Base-by-base conservation (phyloP, 1,140 invertebrate species). In the Drosophila lowei region DNA sequence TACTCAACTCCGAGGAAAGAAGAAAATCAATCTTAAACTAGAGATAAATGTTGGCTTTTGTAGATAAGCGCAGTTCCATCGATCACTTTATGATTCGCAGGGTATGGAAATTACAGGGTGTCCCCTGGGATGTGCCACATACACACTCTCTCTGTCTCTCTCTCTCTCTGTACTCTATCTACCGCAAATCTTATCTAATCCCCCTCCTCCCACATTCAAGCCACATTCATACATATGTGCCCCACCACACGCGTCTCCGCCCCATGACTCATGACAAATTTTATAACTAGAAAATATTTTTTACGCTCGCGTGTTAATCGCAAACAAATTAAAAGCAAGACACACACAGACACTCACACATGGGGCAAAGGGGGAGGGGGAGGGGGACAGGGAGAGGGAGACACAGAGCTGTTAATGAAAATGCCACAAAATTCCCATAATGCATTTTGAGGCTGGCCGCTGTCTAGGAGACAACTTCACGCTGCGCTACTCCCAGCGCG, bases 381-480 rank as follows among this genome's bases (percentile, higher is more conserved):
- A 11, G 11, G 34, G 11, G 34, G 3, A 2, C 0, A 3, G 11
- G 34, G 11, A 0, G 30, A 34, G 34, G 5, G 34, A 3, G 8
- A 38, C 34, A 38, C 34, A 38, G 11, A 79, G 66, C 83, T 88
- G 83, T 89, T 88, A 88, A 88, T 88, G 85, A 89, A 89, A 88
- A 88, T 88, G 83, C 83, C 83, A 88, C 83, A 88, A 88, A 88
- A 88, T 88, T 88, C 83, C 83, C 83, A 88, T 89, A 88, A 79
- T 88, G 84, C 79, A 88, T 88, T 88, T 66, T 70, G 49, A 66
- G 65, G 59, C 58, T 49, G 64, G 54, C 23, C 71, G 38, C 23
- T 77, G 68, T 77, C 61, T 71, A 61, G 65, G 68, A 71, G 74
- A 83, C 79, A 83, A 73, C 66, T 70, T 86, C 81, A 86, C 70